phyloP scores from a whole-genome alignment of 2,888 invertebrate species.

The Malacosoma neustria region DNA sequence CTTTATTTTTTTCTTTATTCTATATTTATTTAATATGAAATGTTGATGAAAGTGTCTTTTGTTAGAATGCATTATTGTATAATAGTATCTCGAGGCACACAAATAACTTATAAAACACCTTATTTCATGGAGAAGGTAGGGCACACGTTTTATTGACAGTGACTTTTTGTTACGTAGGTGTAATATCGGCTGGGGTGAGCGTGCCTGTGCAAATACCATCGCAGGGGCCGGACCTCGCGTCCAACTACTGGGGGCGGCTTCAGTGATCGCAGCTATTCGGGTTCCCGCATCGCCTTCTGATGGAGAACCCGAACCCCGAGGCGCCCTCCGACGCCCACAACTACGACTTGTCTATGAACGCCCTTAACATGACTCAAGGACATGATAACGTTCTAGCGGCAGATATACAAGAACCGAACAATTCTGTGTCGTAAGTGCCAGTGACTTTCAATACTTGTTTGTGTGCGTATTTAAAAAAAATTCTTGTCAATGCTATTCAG shows the following conservation, averaged over 20 bases:
- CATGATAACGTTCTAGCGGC: conserved; percentile 61
- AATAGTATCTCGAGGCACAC: too few species aligned
- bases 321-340: conserved; percentile 68
- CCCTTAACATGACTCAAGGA: conserved; percentile 71
- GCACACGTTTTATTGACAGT: conserved; percentile 19
- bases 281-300: conserved; percentile 85
- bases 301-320: conserved; percentile 75
- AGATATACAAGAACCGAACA: conserved; percentile 52
- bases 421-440: conserved; percentile 49
- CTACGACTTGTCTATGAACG: conserved; percentile 64
- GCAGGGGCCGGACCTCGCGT: conserved; percentile 84
- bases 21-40: too few species aligned
- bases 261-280: conserved; percentile 95
- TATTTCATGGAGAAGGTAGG: conserved; percentile 2
- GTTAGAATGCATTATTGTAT: too few species aligned
- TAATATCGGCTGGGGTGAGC: conserved; percentile 93
- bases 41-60: too few species aligned
- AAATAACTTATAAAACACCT: conserved; percentile 9
- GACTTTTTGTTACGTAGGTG: conserved; percentile 77
- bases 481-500: too few species aligned
- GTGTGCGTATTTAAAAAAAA: too few species aligned
- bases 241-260: conserved; percentile 93
- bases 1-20: too few species aligned
- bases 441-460: conserved; percentile 39
- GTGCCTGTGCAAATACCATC: conserved; percentile 95